phyloP scores from a whole-genome alignment of 2,113 vertebrate species.

The Grallaria varia region DNA sequence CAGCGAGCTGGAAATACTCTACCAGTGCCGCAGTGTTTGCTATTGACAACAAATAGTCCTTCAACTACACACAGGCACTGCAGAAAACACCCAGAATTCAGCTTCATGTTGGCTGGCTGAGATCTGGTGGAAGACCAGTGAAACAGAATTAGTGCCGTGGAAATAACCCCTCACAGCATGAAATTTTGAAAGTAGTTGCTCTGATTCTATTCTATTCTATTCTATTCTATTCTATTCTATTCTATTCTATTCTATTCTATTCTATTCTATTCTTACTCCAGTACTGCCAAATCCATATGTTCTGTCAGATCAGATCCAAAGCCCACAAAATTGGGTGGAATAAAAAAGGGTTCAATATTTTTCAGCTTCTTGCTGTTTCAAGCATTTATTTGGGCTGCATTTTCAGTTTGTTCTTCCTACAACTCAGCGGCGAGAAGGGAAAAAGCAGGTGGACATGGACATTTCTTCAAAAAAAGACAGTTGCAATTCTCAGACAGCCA shows the following conservation, averaged over 20 bases:
- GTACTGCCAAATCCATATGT: background rate
- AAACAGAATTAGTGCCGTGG: background rate
- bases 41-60: conserved; percentile 24
- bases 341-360: background rate
- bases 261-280: background rate
- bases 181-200: background rate
- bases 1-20: conserved; percentile 37
- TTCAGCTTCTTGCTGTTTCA: background rate
- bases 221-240: background rate
- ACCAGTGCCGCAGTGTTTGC: conserved; percentile 19
- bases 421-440: background rate
- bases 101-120: background rate
- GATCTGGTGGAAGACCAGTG: background rate
- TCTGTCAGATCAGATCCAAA: background rate
- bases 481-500: background rate
- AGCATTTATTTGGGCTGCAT: background rate
- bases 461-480: background rate
- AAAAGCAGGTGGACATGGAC: background rate
- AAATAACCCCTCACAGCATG: background rate
- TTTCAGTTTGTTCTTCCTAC: background rate
- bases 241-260: background rate
- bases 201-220: background rate
- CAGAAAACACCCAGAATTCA: conserved; percentile 45
- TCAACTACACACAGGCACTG: conserved; percentile 58
- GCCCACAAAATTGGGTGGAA: background rate